Conservation (phyloP, 2,113 vertebrate species). For the Xenus cinereus region DNA sequence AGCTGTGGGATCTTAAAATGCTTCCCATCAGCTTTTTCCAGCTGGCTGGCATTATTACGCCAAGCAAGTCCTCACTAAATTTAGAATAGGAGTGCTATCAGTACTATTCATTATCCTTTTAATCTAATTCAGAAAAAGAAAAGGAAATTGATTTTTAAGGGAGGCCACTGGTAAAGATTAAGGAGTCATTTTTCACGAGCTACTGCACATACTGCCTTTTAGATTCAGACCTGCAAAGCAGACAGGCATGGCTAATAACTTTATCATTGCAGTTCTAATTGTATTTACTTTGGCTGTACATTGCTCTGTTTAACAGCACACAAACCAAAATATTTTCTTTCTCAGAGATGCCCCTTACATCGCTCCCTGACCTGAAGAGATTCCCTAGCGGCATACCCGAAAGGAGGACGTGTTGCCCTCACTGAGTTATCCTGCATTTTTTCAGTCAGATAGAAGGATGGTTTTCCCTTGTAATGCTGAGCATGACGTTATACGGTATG, state of each 20-base stretch:
- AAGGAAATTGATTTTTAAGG: constrained; percentile 32
- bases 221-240: background rate
- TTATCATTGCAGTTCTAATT: background rate
- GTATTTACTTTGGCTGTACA: background rate
- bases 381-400: background rate
- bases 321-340: background rate
- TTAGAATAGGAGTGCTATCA: background rate
- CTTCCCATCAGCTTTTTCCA: background rate
- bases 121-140: background rate
- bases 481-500: rapidly evolving
- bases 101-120: background rate
- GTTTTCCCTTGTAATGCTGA: background rate
- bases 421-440: background rate
- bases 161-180: background rate
- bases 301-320: background rate
- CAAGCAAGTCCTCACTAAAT: background rate
- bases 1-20: background rate
- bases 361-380: background rate
- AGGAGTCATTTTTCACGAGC: background rate
- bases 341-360: background rate
- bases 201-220: background rate
- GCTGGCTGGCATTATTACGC: background rate
- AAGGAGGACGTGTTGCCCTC: rapidly evolving
- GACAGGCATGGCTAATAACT: background rate
- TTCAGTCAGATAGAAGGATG: background rate